A percentile compares a stretch with the other conserved stretches of the same genome.
Conservation (phyloP, 2,888 invertebrate genomes). For the Machimus atricapillus region DNA sequence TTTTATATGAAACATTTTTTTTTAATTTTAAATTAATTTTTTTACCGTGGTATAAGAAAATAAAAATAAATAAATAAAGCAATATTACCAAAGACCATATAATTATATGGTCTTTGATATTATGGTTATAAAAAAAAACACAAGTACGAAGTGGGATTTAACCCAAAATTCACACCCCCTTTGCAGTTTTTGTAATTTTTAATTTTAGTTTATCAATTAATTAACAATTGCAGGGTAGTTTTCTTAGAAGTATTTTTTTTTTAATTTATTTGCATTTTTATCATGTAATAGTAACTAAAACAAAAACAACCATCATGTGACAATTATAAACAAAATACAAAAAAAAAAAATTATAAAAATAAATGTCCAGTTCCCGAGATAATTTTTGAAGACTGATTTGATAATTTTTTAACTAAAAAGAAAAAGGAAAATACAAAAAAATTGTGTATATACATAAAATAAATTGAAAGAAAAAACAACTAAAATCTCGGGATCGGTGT, state of each 20-base stretch:
- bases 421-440: background rate
- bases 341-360: background rate
- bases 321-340: background rate
- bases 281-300: background rate
- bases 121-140: too few relatives aligned
- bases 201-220: background rate
- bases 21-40: too few relatives aligned
- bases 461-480: background rate
- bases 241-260: too few relatives aligned
- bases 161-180: too few relatives aligned
- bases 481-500: background rate
- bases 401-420: slow-evolving; percentile 34
- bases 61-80: too few relatives aligned
- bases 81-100: too few relatives aligned
- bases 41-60: too few relatives aligned
- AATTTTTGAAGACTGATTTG: slow-evolving; percentile 38
- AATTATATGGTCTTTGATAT: too few relatives aligned
- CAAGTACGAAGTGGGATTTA: background rate
- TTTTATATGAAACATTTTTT: too few relatives aligned
- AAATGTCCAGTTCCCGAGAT: slow-evolving; percentile 33
- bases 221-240: too few relatives aligned
- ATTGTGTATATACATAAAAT: background rate
- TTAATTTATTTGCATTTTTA: too few relatives aligned
- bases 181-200: too few relatives aligned
- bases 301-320: background rate